phyloP scores from a whole-genome alignment of 2,888 invertebrate species.

The Gymnocheta viridis region DNA sequence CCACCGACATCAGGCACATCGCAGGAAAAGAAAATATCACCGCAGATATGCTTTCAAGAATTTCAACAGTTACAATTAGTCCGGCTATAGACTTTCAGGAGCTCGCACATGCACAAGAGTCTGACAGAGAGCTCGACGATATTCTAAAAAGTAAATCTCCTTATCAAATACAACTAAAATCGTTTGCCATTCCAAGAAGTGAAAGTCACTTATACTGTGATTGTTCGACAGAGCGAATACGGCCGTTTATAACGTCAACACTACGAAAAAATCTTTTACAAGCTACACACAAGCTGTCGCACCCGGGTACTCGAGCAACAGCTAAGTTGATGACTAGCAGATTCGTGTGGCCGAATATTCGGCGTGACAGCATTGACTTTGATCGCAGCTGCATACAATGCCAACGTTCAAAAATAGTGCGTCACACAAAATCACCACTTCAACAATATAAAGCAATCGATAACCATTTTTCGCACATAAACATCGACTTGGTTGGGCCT shows the following conservation, averaged over 20 bases:
- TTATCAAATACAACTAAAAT: conserved; percentile 27
- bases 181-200: conserved; percentile 31
- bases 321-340: conserved; percentile 61
- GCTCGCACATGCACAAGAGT: not conserved
- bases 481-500: too few relatives aligned
- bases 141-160: conserved; percentile 13
- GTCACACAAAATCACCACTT: too few relatives aligned
- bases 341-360: conserved; percentile 65
- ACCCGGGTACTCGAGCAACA: conserved; percentile 40
- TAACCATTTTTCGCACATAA: too few relatives aligned
- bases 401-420: too few relatives aligned
- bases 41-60: conserved; percentile 42
- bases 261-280: conserved; percentile 31
- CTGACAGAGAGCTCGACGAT: not conserved
- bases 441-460: too few relatives aligned
- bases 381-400: not conserved
- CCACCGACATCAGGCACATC: conserved; percentile 28
- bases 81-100: conserved; percentile 19
- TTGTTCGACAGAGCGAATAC: not conserved
- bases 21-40: conserved; percentile 27
- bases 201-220: not conserved
- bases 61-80: not conserved
- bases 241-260: conserved; percentile 19
- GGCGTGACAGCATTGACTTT: not conserved
- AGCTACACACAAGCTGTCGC: conserved; percentile 44